Base-by-base conservation (phyloP, 2,113 vertebrate genomes). In the Haliaeetus leucogaster region DNA sequence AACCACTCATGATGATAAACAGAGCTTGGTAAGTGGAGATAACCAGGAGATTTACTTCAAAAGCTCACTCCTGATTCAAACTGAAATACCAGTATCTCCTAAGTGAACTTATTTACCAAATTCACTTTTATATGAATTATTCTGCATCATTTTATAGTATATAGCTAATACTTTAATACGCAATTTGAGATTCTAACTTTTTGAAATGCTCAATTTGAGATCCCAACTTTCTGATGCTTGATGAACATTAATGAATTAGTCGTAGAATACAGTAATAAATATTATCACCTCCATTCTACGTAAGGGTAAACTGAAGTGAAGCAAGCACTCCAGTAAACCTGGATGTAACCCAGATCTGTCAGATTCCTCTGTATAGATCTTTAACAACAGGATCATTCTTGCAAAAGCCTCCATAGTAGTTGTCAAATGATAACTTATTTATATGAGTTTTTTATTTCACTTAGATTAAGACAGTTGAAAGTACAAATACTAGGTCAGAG, bases 401-500 rank as follows among this genome's bases (percentile, higher is more conserved):
- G 58, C 52, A 97, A 91, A 94, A 79, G 17, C 58, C 26, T 87
- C 38, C 72, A 80, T 10, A 77, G 21, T 16, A 48, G 53, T 66
- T 73, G 65, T 70, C 21, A 94, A 85, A 93, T 68, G 5, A 72
- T 87, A 87, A 94, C 10, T 95, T 97, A 95, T 85, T 95, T 94
- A 91, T 91, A 34, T 10, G 32, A 91, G 53, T 8, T 89, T 92
- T 91, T 94, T 76, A 85, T 91, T 93, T 89, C 70, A 95, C 73
- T 97, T 93, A 84, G 53, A 63, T 87, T 95, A 95, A 94, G 62
- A 48, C 47, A 85, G 58, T 66, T 56, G 45, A 40, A 90, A 94
- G 90, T 88, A 90, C 30, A 95, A 90, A 94, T 92, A 94, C 59
- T 88, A 71, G 89, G 91, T 96, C 94, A 96, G 71, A 87, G 63